Conservation (phyloP, 2,113 vertebrate genomes). For the Hiodon alosoides region DNA sequence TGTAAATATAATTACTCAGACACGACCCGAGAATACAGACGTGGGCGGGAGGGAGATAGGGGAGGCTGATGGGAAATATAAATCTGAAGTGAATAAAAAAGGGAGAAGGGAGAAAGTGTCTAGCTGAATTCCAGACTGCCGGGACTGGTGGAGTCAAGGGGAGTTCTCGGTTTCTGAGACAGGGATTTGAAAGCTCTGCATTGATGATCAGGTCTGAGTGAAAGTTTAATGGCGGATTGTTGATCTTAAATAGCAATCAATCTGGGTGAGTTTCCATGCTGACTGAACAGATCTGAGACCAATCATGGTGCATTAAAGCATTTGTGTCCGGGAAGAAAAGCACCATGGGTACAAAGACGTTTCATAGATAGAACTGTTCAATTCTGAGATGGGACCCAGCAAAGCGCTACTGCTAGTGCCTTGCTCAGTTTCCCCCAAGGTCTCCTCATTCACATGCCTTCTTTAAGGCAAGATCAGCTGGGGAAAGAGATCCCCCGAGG, state of each 20-base stretch:
- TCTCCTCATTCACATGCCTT: not conserved
- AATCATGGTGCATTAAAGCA: not conserved
- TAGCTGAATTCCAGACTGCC: not conserved
- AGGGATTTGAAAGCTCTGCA: not conserved
- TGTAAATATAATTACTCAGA: not conserved
- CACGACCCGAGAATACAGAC: not conserved
- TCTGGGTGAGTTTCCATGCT: not conserved
- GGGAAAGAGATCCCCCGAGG: not conserved
- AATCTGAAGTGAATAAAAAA: not conserved
- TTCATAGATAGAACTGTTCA: too few relatives aligned
- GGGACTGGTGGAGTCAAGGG: not conserved
- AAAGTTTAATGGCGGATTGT: constrained; percentile 6
- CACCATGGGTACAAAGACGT: too few relatives aligned
- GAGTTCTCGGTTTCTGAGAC: not conserved
- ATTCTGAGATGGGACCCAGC: too few relatives aligned
- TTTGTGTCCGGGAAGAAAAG: not conserved
- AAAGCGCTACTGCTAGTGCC: not conserved
- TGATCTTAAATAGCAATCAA: constrained; percentile 1
- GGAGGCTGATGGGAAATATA: not conserved
- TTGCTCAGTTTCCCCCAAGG: not conserved
- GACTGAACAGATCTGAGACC: not conserved
- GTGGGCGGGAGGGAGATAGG: not conserved
- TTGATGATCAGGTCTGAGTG: not conserved
- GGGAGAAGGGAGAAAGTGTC: not conserved
- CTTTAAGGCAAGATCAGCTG: not conserved